Conservation (phyloP, 2,113 vertebrate genomes). For the Anser brachyrhynchus region DNA sequence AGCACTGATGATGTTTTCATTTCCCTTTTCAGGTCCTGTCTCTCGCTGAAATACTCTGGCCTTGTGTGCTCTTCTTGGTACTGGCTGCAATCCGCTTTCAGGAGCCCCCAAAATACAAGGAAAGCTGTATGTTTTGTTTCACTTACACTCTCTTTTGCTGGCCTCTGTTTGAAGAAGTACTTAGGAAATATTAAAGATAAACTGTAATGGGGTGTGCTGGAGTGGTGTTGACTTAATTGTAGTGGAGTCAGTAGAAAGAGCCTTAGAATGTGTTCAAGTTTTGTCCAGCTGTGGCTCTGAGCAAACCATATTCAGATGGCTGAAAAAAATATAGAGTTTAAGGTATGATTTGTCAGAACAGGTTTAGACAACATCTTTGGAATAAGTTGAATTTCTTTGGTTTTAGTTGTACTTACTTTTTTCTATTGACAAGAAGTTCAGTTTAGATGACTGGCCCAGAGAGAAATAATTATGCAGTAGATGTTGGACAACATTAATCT, state of each 20-base stretch:
- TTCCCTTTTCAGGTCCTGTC: constrained; percentile 66
- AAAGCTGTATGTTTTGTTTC: constrained; percentile 72
- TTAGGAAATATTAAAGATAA: neutral
- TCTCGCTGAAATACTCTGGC: constrained; percentile 78
- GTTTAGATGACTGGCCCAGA: neutral
- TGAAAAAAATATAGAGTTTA: neutral
- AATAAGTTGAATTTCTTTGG: neutral
- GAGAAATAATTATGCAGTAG: neutral
- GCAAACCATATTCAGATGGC: neutral
- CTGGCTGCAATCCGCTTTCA: constrained; percentile 73
- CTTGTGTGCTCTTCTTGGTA: constrained; percentile 75
- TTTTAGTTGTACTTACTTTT: neutral
- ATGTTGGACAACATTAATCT: neutral
- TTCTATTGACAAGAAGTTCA: neutral
- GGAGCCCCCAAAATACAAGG: constrained; percentile 72
- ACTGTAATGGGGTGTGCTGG: too few relatives aligned
- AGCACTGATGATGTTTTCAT: neutral
- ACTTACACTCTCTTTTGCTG: neutral
- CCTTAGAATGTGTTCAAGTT: neutral
- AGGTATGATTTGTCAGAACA: neutral
- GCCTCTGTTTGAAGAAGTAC: neutral
- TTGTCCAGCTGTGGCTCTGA: neutral
- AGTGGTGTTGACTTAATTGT: neutral
- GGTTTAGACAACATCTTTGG: neutral
- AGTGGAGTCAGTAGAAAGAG: neutral